Base-by-base conservation (phyloP, 2,113 vertebrate species). In the Grantiella picta region DNA sequence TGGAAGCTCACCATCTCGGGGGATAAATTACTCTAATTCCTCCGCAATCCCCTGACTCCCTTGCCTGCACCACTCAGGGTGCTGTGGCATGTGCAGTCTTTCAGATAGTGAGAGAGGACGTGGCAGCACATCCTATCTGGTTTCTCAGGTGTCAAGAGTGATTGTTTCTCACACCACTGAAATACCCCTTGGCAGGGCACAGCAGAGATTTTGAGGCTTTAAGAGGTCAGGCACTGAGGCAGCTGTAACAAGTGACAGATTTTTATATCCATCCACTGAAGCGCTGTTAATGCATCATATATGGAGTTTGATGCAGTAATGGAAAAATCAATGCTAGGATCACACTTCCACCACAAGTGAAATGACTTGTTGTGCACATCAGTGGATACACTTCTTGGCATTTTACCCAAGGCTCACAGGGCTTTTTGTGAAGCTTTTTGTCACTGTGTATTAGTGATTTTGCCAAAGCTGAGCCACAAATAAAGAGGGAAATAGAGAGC, bases 281-380 rank as follows among this genome's bases (percentile, higher is more conserved):
- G 59, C 0, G 0, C 79, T 70, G 82, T 68, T 87, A 80, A 78
- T 52, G 49, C 59, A 70, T 92, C 90, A 91, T 54, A 42, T 33
- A 27, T 17, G 52, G 56, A 52, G 42, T 65, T 60, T 78, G 73
- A 77, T 66, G 50, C 28, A 40, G 83, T 64, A 89, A 86, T 66
- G 84, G 89, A 93, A 94, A 94, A 93, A 69, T 93, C 93, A 83
- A 61, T 81, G 44, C 50, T 71, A 54, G 53, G 87, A 90, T 92
- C 59, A 64, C 91, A 84, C 77, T 75, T 92, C 19, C 24, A 70
- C 47, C 56, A 86, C 89, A 72, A 18, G 6, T 77, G 61, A 66
- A 71, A 69, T 42, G 59, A 40, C 63, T 68, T 40, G 28, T 91
- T 70, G 68, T 1, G 5, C 1, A 0, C 68, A 87, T 31, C 68